Evolutionary conservation across 1,140 invertebrate genomes (phyloP), one percentile per base, ranked within the genome.

Genomic region (Cyclargus thomasi): DNA sequence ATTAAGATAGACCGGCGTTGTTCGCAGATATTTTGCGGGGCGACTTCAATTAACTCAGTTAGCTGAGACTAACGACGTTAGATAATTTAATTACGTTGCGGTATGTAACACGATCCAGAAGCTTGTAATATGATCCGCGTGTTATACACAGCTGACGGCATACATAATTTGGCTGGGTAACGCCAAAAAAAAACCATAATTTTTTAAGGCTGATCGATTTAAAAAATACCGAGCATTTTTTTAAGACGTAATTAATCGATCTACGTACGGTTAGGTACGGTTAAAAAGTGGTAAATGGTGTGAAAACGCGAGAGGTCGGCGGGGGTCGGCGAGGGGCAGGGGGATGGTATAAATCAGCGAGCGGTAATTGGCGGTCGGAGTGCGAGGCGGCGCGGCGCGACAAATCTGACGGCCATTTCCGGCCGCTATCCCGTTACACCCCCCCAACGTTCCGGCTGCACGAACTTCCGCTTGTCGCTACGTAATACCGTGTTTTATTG

Each of bases 401-500:
- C 81, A 83, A 83, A 82, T 83, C 80, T 77, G 78, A 74, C 76
- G 77, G 78, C 77, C 78, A 77, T 79, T 80, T 81, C 81, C 81
- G 78, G 72, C 71, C 76, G 75, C 75, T 59, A 71, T 75, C 71
- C 67, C 73, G 74, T 79, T 77, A 76, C 77, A 73, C 70, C 71
- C 70, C 71, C 64, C 39, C 35, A 35, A 3, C 11, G 17, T 67
- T 63, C 70, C 71, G 59, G 53, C 66, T 55, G 57, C 23, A 21
- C 22, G 64, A 62, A 55, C 53, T 47, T 22, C 53, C 57, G 63
- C n/a, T 29, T 20, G 17, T n/a, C 55, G 17, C 21, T 21, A 59
- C 55, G 55, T 20, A 59, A 59, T 59, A 59, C 10, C 55, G 55
- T 59, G 17, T 59, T 59, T n/a, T 59, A 59, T n/a, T 20, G 55